Conservation (phyloP, 2,797 vertebrate genomes). For the Lutjanus campechanus region DNA sequence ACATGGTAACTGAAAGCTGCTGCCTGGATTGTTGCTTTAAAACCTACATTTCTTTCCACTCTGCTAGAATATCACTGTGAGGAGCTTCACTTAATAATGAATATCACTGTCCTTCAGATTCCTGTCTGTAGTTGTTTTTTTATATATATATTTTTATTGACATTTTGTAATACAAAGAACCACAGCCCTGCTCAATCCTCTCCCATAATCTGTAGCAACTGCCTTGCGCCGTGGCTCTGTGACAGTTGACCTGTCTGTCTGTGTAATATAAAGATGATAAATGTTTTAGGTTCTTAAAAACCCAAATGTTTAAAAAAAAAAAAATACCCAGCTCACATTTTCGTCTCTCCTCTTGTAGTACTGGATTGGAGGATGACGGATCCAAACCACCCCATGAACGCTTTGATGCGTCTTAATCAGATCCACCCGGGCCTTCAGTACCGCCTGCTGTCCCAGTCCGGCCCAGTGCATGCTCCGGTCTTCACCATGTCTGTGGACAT, state of each 20-base stretch:
- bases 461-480: slow-evolving; percentile 95
- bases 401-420: slow-evolving; percentile 97
- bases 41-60: too few relatives aligned
- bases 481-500: slow-evolving; percentile 98
- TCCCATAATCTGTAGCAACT: too few relatives aligned
- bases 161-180: too few relatives aligned
- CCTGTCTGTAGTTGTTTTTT: not conserved
- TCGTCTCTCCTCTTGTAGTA: slow-evolving; percentile 79
- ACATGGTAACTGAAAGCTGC: too few relatives aligned
- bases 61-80: too few relatives aligned
- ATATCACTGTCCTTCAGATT: too few relatives aligned
- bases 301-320: not conserved
- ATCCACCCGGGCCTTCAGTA: slow-evolving; percentile 96
- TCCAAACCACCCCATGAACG: slow-evolving; percentile 93
- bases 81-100: too few relatives aligned
- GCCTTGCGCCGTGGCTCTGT: not conserved
- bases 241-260: not conserved
- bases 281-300: not conserved
- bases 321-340: not conserved
- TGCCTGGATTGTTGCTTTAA: too few relatives aligned
- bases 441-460: slow-evolving; percentile 95
- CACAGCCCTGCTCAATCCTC: too few relatives aligned
- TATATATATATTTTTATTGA: too few relatives aligned
- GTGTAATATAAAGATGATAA: not conserved
- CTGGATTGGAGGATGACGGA: slow-evolving; percentile 97